Evolutionary conservation across 2,797 vertebrate species (phyloP), one percentile per base, ranked within the genome.

Genomic region (Tolypeutes matacus): DNA sequence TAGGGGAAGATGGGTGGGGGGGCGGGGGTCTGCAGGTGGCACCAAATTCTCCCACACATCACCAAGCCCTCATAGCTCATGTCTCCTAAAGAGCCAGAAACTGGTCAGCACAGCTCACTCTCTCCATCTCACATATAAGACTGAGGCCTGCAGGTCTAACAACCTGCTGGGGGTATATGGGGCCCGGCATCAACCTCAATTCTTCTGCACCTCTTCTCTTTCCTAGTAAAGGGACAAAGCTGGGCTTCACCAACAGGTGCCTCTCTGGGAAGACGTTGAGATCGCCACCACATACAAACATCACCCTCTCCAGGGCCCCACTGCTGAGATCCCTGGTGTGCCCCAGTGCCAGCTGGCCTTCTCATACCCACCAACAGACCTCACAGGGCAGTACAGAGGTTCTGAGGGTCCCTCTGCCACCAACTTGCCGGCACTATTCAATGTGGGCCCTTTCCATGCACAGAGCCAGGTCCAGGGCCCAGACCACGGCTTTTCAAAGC

Each of bases 161-260:
- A 7, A 49, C n/a, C 62, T 76, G 69, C 49, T n/a, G 27, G 18
- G 3, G 0, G 0, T 8, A 17, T 18, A 27, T 39, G n/a, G 17
- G 9, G 14, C 13, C 7, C 65, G 60, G 60, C 15, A 25, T 2
- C 10, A 7, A 49, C 49, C 62, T 27, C 4, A 2, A 31, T 49
- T 56, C 53, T 21, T 42, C 27, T 27, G 42, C 4, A 25, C 62
- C 60, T 70, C 72, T 13, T 20, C 29, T 78, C 69, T 80, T 29
- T 31, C 65, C 31, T 7, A n/a, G 17, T 1, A 56, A 90, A 67
- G 65, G 49, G 64, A 9, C 42, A 27, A 7, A 65, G 29, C 29
- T 34, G 64, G 60, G 64, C 69, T 64, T 58, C 21, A 7, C 69
- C 75, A 42, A 27, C n/a, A 72, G 70, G 81, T 31, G 21, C 34